Evolutionary conservation across 2,888 invertebrate genomes (phyloP), one percentile per base, ranked within the genome.

Genomic region (Rhingia rostrata): DNA sequence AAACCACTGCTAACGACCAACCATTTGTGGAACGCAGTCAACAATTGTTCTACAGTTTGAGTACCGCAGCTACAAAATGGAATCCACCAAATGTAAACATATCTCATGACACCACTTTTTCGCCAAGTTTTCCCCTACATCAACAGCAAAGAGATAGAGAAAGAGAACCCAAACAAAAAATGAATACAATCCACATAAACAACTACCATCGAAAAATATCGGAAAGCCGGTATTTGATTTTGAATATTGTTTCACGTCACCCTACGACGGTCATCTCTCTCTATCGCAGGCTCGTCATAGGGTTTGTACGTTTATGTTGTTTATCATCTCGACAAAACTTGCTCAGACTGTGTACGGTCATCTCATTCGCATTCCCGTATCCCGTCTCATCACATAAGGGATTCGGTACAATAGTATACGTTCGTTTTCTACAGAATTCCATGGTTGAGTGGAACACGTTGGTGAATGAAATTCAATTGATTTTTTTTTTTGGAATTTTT

Each of bases 191-290:
- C 79, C 79, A 69, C 73, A 75, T n/a, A 7, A 30, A 73, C 66
- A 60, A 53, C 32, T 35, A 56, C 49, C 33, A 39, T 41, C 14
- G 0, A 1, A 32, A 30, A 3, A 30, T 32, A 22, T 53, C 58
- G 58, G 39, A 79, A 83, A 83, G 83, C 83, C 83, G 83, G 83
- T 83, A 79, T 83, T 79, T 78, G 63, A 4, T 73, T 83, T 79
- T 78, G 63, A 4, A 64, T 10, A 69, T 73, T 60, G 53, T 54
- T 82, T 14, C 22, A 33, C 37, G 0, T 6, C 7, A 32, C 22
- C 0, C 37, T 7, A 4, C 30, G 47, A 0, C 39, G 4, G 14
- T 41, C 37, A 53, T 79, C 73, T 64, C 56, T 47, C 5, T 83
- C 45, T n/a, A 1, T 10, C 35, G 12, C 56, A 32, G 9, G 14